Evolutionary conservation across 1,140 invertebrate species (phyloP).

Genomic region (Trichogramma pretiosum): DNA sequence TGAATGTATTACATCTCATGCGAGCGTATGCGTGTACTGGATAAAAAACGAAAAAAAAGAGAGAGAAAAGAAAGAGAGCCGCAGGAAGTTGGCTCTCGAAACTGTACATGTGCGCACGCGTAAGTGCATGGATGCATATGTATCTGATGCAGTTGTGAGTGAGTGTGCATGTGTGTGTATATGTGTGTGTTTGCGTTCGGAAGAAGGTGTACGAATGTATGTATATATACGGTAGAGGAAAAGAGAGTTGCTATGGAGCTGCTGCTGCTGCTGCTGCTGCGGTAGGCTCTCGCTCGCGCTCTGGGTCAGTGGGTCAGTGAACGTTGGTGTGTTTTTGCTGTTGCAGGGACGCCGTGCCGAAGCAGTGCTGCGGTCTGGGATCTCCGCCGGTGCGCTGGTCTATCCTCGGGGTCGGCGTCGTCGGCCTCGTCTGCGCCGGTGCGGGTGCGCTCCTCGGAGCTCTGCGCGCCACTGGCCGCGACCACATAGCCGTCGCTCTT

Average conservation of each 20-base stretch:
- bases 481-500: conserved; percentile 42
- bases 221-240: not conserved
- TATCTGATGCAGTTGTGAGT: not conserved
- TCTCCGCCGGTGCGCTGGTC: conserved; percentile 44
- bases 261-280: no score
- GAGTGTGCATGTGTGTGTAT: not conserved
- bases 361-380: conserved; percentile 43
- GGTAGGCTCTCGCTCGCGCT: conserved; percentile 2
- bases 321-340: not conserved
- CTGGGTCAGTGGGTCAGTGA: conserved; percentile 38
- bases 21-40: no score
- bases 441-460: conserved; percentile 41
- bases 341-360: conserved; percentile 40
- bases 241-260: no score
- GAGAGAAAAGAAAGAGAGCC: not conserved
- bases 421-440: conserved; percentile 41
- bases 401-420: conserved; percentile 41
- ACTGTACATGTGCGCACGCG: no score
- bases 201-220: not conserved
- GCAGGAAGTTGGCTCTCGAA: not conserved
- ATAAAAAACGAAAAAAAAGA: no score
- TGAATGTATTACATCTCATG: no score
- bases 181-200: not conserved
- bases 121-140: not conserved
- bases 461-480: conserved; percentile 41